A percentile compares a stretch with the other conserved stretches of the same genome.
These are phyloP conservation scores for Ranitomeya variabilis DNA, from an alignment of 2,113 vertebrate species.

Conservation along the genomic window DNA sequence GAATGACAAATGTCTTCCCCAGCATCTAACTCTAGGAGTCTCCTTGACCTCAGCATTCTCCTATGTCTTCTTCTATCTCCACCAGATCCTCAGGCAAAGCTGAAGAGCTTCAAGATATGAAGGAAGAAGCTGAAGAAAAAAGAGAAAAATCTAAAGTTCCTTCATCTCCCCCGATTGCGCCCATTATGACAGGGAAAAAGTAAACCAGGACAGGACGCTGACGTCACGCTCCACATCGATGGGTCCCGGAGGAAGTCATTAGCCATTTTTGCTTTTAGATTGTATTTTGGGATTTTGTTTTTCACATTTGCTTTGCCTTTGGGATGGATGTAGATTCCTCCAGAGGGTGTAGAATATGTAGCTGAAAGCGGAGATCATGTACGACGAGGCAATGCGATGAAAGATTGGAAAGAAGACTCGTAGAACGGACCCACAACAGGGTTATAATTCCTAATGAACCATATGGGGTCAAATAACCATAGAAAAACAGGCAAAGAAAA, in stretches of 20 bases:
- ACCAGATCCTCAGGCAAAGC: neutral
- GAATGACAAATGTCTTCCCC: neutral
- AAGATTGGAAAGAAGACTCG: neutral
- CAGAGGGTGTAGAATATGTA: neutral
- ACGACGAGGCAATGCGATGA: neutral
- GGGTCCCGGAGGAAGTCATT: conserved; percentile 26
- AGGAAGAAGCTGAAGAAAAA: neutral
- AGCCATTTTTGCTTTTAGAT: conserved; percentile 24
- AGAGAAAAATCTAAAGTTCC: neutral
- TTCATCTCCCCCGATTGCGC: neutral
- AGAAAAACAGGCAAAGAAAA: neutral
- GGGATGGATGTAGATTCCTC: neutral
- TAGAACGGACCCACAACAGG: neutral
- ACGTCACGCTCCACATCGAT: neutral
- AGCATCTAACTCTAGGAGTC: neutral
- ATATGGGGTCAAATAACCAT: neutral
- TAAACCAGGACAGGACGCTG: neutral
- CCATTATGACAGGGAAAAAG: neutral
- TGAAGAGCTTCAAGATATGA: neutral
- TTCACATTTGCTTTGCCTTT: conserved; percentile 30
- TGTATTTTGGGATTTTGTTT: neutral
- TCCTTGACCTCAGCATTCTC: neutral
- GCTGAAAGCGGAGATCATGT: neutral
- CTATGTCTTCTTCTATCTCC: neutral
- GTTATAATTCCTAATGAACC: neutral